A percentile compares a stretch with the other conserved stretches of the same genome.
These are phyloP conservation scores for Petrolisthes cinctipes DNA, from an alignment of 2,888 invertebrate species.

Conservation along the genomic window DNA sequence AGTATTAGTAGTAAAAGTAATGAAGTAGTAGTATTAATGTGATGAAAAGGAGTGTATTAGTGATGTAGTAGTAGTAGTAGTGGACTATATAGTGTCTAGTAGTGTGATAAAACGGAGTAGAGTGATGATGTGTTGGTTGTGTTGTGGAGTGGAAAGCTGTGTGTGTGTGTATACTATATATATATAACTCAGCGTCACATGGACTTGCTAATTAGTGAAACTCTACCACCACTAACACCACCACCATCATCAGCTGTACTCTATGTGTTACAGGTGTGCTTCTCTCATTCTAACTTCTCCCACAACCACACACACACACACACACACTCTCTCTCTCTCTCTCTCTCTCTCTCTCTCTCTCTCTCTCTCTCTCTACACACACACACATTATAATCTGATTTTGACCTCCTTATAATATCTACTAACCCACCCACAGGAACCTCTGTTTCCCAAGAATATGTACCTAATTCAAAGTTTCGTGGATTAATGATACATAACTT, in stretches of 20 bases:
- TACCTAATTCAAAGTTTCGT: too few relatives aligned
- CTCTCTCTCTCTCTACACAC: not conserved
- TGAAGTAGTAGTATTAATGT: not conserved
- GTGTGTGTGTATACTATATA: not conserved
- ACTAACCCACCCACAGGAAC: not conserved
- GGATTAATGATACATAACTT: too few relatives aligned
- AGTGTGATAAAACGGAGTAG: not conserved
- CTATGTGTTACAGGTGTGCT: not conserved
- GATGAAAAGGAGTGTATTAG: not conserved
- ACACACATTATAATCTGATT: not conserved
- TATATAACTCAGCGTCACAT: not conserved
- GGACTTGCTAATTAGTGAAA: too few relatives aligned
- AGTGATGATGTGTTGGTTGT: too few relatives aligned
- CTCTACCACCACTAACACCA: not conserved
- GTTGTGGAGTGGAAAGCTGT: not conserved
- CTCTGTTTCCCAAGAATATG: too few relatives aligned
- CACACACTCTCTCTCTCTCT: too few relatives aligned
- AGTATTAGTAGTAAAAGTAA: not conserved
- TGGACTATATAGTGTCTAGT: not conserved
- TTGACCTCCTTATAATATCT: not conserved
- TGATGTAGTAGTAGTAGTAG: not conserved
- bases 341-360: not conserved
- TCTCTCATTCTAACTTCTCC: too few relatives aligned
- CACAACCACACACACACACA: too few relatives aligned
- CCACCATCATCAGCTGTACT: not conserved